Evolutionary conservation across 2,113 vertebrate genomes (phyloP).

Genomic region (Hucho hucho): DNA sequence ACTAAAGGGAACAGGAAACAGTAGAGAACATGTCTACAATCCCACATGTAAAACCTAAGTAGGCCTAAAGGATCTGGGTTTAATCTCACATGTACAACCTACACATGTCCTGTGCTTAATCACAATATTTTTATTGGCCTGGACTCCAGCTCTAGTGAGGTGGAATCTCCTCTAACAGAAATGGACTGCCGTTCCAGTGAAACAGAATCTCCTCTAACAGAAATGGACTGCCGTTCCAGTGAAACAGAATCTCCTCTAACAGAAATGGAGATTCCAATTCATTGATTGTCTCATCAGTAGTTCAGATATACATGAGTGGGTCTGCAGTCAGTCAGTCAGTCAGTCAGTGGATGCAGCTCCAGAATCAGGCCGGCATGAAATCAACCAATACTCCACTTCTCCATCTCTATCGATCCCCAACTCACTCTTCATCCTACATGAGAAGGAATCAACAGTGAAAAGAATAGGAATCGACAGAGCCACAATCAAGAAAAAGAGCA

Average conservation of each 20-base stretch:
- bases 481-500: too few species aligned
- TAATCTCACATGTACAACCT: background rate
- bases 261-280: too few species aligned
- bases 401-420: background rate
- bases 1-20: background rate
- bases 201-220: background rate
- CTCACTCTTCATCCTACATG: background rate
- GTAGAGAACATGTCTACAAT: background rate
- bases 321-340: background rate
- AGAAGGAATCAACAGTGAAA: background rate
- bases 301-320: constrained; percentile 10
- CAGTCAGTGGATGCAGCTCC: background rate
- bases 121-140: background rate
- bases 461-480: too few species aligned
- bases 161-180: background rate
- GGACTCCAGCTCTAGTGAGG: background rate
- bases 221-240: background rate
- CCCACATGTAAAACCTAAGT: background rate
- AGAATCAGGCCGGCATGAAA: background rate
- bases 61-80: too few species aligned
- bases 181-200: background rate
- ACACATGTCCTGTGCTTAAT: background rate
- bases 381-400: background rate
- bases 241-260: background rate
- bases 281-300: constrained; percentile 18